Percentiles rank a stretch among this genome's conserved stretches.
Evolutionary conservation across 2,797 vertebrate species (phyloP).

Genomic region (Forpus xanthops): DNA sequence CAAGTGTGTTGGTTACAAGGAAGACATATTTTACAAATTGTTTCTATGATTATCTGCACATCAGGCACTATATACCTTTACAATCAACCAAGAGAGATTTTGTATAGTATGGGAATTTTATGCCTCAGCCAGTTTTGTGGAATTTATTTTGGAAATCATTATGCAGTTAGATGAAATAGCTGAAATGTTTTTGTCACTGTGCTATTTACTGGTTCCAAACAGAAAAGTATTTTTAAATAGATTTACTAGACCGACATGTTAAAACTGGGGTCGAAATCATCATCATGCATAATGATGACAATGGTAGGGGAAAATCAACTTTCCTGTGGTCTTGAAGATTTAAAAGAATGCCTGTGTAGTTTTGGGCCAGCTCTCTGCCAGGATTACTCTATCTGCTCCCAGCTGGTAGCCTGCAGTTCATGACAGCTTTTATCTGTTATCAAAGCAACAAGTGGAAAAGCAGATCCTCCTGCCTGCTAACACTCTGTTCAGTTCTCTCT

Average conservation of each 20-base stretch:
- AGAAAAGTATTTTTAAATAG: constrained; percentile 1
- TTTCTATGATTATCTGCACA: constrained; percentile 1
- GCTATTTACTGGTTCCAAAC: not conserved
- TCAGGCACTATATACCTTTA: not conserved
- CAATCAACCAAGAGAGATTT: not conserved
- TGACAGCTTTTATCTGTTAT: constrained; percentile 86
- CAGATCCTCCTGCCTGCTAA: constrained; percentile 77
- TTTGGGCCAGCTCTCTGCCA: constrained; percentile 44
- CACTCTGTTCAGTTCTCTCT: constrained; percentile 73
- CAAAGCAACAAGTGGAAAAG: constrained; percentile 92
- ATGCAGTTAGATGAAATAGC: constrained; percentile 8
- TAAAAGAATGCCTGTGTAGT: constrained; percentile 62
- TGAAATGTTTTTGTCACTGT: not conserved
- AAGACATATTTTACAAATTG: not conserved
- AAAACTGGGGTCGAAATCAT: constrained; percentile 24
- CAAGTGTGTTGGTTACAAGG: constrained; percentile 30
- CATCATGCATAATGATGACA: not conserved
- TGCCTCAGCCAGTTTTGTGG: not conserved
- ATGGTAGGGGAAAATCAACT: not conserved
- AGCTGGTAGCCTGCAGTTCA: constrained; percentile 77
- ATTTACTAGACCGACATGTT: constrained; percentile 12
- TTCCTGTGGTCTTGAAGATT: not conserved
- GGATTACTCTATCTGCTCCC: constrained; percentile 78
- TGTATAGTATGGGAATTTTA: not conserved
- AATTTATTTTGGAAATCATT: constrained; percentile 37